Evolutionary conservation across 1,140 invertebrate genomes (phyloP).

Genomic region (Leptinotarsa undecemlineata): DNA sequence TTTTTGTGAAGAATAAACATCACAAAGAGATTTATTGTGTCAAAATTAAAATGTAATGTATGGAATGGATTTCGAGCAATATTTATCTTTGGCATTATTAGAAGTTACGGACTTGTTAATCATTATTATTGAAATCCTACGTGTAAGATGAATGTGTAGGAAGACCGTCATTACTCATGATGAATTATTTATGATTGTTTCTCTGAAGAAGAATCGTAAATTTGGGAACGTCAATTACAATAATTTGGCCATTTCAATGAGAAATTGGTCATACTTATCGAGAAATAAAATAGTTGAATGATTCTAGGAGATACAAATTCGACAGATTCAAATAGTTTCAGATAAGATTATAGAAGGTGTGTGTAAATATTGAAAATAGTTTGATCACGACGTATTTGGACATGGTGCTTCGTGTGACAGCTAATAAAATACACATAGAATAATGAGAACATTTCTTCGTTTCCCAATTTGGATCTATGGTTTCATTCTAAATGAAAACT

Average conservation of each 20-base stretch:
- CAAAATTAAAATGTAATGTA: neutral
- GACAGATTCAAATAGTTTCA: no score
- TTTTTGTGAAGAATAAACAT: no score
- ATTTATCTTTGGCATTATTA: neutral
- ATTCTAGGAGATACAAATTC: neutral
- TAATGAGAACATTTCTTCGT: no score
- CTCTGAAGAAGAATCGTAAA: neutral
- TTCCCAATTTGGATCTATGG: no score
- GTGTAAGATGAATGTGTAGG: conserved; percentile 10
- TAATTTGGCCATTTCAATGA: neutral
- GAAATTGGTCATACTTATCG: neutral
- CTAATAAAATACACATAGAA: no score
- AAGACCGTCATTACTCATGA: conserved; percentile 10
- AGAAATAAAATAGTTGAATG: neutral
- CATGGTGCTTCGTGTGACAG: no score
- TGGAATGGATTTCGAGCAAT: neutral
- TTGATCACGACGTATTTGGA: no score
- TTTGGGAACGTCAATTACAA: conserved; percentile 12
- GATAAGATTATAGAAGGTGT: no score
- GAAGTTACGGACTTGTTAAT: neutral
- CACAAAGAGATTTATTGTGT: no score
- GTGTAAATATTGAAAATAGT: no score
- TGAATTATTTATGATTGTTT: conserved; percentile 21
- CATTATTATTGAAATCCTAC: conserved; percentile 10
- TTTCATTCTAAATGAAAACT: no score